Evolutionary conservation across 1,140 invertebrate species (phyloP).

Genomic region (Brachystomella parvula): DNA sequence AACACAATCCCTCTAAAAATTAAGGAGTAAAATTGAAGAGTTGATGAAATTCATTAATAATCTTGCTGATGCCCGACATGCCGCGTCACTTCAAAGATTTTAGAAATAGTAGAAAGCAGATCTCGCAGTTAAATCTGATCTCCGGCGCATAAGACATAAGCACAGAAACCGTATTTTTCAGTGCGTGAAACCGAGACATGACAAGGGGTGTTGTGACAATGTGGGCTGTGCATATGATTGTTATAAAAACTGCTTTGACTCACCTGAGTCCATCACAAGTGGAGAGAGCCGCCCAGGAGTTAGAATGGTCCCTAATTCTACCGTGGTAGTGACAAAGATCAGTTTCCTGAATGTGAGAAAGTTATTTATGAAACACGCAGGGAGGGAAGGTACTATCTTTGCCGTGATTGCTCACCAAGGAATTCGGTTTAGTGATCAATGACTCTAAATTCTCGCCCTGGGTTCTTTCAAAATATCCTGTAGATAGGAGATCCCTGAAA

Average conservation of each 20-base stretch:
- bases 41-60: too few relatives aligned
- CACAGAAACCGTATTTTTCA: background rate
- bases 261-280: conserved; percentile 68
- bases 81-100: background rate
- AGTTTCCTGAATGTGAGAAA: conserved; percentile 61
- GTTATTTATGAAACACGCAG: conserved; percentile 24
- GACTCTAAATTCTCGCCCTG: conserved; percentile 55
- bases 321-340: conserved; percentile 78
- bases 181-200: background rate
- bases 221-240: background rate
- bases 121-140: background rate
- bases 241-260: conserved; percentile 5
- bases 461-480: conserved; percentile 62
- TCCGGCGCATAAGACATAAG: background rate
- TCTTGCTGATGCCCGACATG: background rate
- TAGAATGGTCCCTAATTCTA: conserved; percentile 55
- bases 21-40: background rate
- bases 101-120: background rate
- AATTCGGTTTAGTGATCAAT: conserved; percentile 52
- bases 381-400: conserved; percentile 5
- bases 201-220: background rate
- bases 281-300: conserved; percentile 76
- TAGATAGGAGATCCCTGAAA: conserved; percentile 59
- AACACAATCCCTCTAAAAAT: conserved; percentile 63
- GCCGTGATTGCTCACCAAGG: conserved; percentile 52